These are phyloP conservation scores for Manduca sexta DNA, from an alignment of 1,140 invertebrate genomes.

Conservation along the genomic window DNA sequence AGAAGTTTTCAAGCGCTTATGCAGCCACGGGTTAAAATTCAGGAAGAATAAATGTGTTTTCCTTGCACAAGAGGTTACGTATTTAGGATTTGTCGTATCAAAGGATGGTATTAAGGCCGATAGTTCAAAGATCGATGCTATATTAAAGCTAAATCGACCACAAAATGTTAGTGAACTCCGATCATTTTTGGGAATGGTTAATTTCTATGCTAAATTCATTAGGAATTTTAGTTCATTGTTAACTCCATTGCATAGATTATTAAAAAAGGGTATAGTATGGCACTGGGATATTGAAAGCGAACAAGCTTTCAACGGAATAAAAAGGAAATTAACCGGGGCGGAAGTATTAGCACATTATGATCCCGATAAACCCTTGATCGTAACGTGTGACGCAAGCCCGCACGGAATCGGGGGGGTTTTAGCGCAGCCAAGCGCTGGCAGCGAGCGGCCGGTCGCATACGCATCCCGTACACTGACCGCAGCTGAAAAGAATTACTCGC, in stretches of 20 bases:
- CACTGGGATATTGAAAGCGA: slow-evolving; percentile 21
- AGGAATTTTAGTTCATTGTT: slow-evolving; percentile 14
- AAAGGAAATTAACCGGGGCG: slow-evolving; percentile 10
- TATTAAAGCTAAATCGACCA: slow-evolving; percentile 35
- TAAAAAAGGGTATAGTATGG: slow-evolving; percentile 26
- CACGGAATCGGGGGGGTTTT: neutral
- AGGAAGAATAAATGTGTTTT: slow-evolving; percentile 36
- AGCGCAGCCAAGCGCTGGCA: neutral
- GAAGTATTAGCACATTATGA: slow-evolving; percentile 50
- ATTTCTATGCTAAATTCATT: slow-evolving; percentile 45
- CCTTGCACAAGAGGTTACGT: slow-evolving; percentile 27
- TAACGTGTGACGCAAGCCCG: slow-evolving; percentile 5
- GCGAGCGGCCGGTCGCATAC: too few relatives aligned
- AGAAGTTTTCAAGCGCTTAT: slow-evolving; percentile 7
- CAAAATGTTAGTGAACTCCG: slow-evolving; percentile 41
- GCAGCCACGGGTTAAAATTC: slow-evolving; percentile 20
- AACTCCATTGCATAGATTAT: slow-evolving; percentile 31
- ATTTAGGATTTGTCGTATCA: slow-evolving; percentile 30
- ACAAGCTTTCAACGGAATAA: slow-evolving; percentile 16
- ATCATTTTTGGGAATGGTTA: slow-evolving; percentile 38
- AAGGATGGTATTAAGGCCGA: slow-evolving; percentile 32
- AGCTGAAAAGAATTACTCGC: too few relatives aligned
- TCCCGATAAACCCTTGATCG: slow-evolving; percentile 19
- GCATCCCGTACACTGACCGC: too few relatives aligned
- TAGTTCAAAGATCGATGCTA: slow-evolving; percentile 46